Conservation (phyloP, 2,888 invertebrate species). For the Synergus laeviventris region DNA sequence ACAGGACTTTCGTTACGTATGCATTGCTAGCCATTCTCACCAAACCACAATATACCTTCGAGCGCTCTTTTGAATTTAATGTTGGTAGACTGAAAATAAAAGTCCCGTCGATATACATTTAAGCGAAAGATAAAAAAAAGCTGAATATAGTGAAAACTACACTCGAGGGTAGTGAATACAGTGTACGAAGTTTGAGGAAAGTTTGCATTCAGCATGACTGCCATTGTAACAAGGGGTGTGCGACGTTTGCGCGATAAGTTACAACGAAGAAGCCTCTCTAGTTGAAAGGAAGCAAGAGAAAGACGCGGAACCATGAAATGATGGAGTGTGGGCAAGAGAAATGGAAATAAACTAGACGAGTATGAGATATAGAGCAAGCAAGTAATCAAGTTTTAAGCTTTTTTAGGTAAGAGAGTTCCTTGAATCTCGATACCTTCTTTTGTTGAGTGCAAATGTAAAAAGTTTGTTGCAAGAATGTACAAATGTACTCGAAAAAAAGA, state of each 20-base stretch:
- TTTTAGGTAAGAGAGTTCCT: background rate
- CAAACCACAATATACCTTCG: slow-evolving; percentile 46
- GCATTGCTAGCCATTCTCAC: slow-evolving; percentile 46
- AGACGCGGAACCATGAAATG: slow-evolving; percentile 6
- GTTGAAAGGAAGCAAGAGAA: slow-evolving; percentile 7
- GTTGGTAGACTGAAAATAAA: slow-evolving; percentile 57
- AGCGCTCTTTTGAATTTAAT: slow-evolving; percentile 58
- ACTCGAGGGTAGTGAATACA: slow-evolving; percentile 13
- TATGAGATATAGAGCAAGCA: background rate
- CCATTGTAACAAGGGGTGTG: slow-evolving; percentile 2
- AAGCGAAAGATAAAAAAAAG: slow-evolving; percentile 10
- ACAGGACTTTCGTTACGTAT: slow-evolving; percentile 46
- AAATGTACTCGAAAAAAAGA: background rate
- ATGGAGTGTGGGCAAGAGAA: background rate
- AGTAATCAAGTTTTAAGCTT: background rate
- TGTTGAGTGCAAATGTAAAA: background rate
- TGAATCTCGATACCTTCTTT: background rate
- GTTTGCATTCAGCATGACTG: slow-evolving; percentile 8
- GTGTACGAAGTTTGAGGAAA: slow-evolving; percentile 11
- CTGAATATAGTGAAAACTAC: background rate
- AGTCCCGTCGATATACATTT: slow-evolving; percentile 20
- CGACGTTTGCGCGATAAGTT: background rate
- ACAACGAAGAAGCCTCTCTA: slow-evolving; percentile 8
- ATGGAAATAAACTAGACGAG: slow-evolving; percentile 13
- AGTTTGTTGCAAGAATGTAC: background rate